Conservation (phyloP, 2,888 invertebrate species). For the Dolichopus griseipennis region DNA sequence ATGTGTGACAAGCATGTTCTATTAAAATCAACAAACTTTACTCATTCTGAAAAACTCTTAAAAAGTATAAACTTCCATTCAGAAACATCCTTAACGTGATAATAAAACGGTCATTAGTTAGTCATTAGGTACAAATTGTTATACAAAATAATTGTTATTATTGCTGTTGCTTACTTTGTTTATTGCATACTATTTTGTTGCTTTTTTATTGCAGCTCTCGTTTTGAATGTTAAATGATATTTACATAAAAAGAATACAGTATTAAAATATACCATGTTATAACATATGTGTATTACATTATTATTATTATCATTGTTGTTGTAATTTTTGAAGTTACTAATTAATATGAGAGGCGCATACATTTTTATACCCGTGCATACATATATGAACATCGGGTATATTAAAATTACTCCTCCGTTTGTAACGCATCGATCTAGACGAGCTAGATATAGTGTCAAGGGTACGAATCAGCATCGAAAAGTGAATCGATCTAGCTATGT, state of each 20-base stretch:
- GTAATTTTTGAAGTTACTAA: background rate
- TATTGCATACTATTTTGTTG: too few relatives aligned
- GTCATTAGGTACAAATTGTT: slow-evolving; percentile 4
- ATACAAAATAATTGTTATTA: background rate
- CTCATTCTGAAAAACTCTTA: too few relatives aligned
- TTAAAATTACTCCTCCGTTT: too few relatives aligned
- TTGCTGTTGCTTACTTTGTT: background rate
- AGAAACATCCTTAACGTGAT: background rate
- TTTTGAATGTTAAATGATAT: background rate
- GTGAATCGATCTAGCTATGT: too few relatives aligned
- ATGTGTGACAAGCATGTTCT: background rate
- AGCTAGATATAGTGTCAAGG: too few relatives aligned
- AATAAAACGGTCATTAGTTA: slow-evolving; percentile 9
- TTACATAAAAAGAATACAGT: too few relatives aligned
- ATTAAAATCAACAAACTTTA: background rate
- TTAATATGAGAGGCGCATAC: background rate
- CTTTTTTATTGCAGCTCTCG: background rate
- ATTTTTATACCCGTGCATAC: background rate
- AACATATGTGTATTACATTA: background rate
- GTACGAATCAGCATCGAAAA: too few relatives aligned
- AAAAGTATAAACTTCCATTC: too few relatives aligned
- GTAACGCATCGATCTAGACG: too few relatives aligned
- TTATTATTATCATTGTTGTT: background rate
- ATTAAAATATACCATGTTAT: background rate
- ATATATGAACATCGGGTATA: too few relatives aligned